phyloP scores from a whole-genome alignment of 1,140 invertebrate species.

The Limonius californicus region DNA sequence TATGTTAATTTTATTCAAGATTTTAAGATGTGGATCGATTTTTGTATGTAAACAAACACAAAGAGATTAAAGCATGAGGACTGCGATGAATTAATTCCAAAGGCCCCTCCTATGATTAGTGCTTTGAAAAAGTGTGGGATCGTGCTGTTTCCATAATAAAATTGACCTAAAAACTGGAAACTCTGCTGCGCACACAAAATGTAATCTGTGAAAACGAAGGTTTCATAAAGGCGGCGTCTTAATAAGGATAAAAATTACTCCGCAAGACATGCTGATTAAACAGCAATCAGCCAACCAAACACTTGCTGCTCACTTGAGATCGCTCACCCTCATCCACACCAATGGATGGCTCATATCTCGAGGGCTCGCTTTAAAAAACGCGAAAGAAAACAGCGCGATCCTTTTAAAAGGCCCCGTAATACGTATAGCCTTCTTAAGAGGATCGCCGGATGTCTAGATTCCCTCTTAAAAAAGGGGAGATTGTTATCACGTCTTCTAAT shows the following conservation, averaged over 20 bases:
- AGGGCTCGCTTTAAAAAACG: conserved; percentile 40
- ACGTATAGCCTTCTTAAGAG: conserved; percentile 42
- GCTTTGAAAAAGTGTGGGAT: too few relatives aligned
- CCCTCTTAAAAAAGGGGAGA: conserved; percentile 52
- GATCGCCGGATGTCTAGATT: conserved; percentile 37
- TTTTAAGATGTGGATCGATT: too few relatives aligned
- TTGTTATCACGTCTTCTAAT: conserved; percentile 64
- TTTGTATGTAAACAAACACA: too few relatives aligned
- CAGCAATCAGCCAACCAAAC: conserved; percentile 40
- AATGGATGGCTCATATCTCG: conserved; percentile 41
- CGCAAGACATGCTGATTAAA: conserved; percentile 43
- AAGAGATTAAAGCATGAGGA: too few relatives aligned
- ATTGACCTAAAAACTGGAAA: conserved; percentile 12
- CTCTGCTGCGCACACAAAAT: conserved; percentile 27
- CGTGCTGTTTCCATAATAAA: too few relatives aligned
- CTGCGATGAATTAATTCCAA: too few relatives aligned
- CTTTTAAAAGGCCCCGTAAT: conserved; percentile 40
- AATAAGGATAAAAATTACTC: conserved; percentile 43
- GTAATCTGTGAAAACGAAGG: conserved; percentile 31
- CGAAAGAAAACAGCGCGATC: conserved; percentile 40
- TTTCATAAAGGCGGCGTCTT: conserved; percentile 29
- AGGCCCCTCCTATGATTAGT: too few relatives aligned
- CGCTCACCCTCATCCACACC: conserved; percentile 29
- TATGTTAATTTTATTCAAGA: too few relatives aligned
- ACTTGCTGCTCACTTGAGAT: conserved; percentile 28